phyloP scores from a whole-genome alignment of 2,888 invertebrate species.

The Calliphora vomitoria region DNA sequence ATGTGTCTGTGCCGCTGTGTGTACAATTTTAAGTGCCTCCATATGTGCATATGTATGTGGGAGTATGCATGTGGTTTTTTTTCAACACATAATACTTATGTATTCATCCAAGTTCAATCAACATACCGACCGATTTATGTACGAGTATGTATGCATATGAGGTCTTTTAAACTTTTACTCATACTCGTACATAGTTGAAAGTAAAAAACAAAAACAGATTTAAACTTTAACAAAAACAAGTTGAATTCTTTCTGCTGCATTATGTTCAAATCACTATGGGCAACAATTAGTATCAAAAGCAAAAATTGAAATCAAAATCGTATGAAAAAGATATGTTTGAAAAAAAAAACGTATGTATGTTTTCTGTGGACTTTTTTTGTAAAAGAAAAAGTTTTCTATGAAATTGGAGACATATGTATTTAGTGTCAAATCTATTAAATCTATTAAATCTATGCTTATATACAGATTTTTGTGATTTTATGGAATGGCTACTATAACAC shows the following conservation, averaged over 20 bases:
- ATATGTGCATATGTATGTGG: neutral
- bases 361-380: no score
- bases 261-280: neutral
- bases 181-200: neutral
- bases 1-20: neutral
- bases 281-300: neutral
- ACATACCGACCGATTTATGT: neutral
- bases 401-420: no score
- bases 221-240: neutral
- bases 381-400: no score
- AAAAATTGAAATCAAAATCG: neutral
- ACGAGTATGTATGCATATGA: neutral
- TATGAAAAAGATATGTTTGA: neutral
- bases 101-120: slow-evolving; percentile 22
- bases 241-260: neutral
- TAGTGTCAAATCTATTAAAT: no score
- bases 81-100: slow-evolving; percentile 18
- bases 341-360: no score
- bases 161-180: neutral
- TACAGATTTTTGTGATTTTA: no score
- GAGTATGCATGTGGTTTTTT: neutral
- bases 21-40: neutral
- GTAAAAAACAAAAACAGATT: neutral
- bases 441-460: no score
- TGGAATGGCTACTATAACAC: no score